Evolutionary conservation across 2,888 invertebrate genomes (phyloP).

Genomic region (Ryuthela nishihirai): DNA sequence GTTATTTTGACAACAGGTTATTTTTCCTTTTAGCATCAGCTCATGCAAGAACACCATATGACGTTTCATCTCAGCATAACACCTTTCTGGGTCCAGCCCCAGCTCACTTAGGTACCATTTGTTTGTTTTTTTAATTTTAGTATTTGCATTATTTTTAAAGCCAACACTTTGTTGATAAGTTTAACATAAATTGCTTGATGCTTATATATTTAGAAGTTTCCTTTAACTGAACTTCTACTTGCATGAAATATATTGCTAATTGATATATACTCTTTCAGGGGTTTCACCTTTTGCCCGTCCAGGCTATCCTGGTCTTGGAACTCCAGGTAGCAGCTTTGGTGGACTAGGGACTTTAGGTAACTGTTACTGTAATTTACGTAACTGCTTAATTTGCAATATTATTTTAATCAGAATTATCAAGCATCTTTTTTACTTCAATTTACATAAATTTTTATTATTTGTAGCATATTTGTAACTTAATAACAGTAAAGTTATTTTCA

Average conservation of each 20-base stretch:
- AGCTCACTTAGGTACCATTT: slow-evolving; percentile 39
- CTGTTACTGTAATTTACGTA: not conserved
- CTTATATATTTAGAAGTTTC: no score
- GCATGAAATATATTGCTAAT: no score
- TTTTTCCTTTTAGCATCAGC: slow-evolving; percentile 24
- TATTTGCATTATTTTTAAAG: not conserved
- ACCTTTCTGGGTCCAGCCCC: slow-evolving; percentile 40
- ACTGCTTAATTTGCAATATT: no score
- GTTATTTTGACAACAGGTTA: no score
- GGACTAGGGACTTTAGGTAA: slow-evolving; percentile 42
- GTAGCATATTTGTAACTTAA: not conserved
- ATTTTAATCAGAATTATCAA: no score
- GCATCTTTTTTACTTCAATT: no score
- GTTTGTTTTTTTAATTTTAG: not conserved
- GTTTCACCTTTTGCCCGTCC: slow-evolving; percentile 43
- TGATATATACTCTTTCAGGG: slow-evolving; percentile 15
- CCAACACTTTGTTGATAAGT: not conserved
- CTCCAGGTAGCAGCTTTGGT: slow-evolving; percentile 41
- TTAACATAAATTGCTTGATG: no score
- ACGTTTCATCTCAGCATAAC: slow-evolving; percentile 40
- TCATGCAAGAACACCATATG: slow-evolving; percentile 41
- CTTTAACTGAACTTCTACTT: no score
- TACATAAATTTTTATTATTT: not conserved
- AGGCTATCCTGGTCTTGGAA: slow-evolving; percentile 38
- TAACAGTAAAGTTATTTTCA: no score